Evolutionary conservation across 2,113 vertebrate genomes (phyloP).

Genomic region (Corvus hawaiiensis): DNA sequence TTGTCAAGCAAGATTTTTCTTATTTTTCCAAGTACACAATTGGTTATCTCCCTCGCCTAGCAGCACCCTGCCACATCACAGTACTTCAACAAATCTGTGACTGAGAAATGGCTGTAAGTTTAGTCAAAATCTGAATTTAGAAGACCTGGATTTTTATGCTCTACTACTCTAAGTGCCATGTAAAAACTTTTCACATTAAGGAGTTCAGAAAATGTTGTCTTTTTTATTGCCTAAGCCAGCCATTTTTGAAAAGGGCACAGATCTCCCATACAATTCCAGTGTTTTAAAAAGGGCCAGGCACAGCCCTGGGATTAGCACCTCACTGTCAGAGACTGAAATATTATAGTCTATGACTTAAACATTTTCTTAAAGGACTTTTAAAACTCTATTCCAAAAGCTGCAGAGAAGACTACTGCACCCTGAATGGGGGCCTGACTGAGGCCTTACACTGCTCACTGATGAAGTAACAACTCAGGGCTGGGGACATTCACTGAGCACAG

Average conservation of each 20-base stretch:
- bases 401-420: too few relatives aligned
- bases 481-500: too few relatives aligned
- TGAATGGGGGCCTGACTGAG: too few relatives aligned
- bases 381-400: too few relatives aligned
- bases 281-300: neutral
- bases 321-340: too few relatives aligned
- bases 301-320: neutral
- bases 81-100: neutral
- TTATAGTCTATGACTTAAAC: too few relatives aligned
- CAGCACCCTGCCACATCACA: neutral
- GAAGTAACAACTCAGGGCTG: too few relatives aligned
- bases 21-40: neutral
- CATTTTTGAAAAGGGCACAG: neutral
- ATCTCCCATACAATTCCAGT: neutral
- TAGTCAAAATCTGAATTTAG: neutral
- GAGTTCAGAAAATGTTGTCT: neutral
- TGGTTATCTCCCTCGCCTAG: neutral
- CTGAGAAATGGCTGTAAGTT: neutral
- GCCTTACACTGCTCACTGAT: too few relatives aligned
- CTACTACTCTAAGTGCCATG: neutral
- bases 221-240: neutral
- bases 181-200: neutral
- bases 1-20: neutral
- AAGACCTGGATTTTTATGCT: neutral
- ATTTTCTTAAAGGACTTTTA: too few relatives aligned